Evolutionary conservation across 2,113 vertebrate genomes (phyloP).

Genomic region (Lota lota): DNA sequence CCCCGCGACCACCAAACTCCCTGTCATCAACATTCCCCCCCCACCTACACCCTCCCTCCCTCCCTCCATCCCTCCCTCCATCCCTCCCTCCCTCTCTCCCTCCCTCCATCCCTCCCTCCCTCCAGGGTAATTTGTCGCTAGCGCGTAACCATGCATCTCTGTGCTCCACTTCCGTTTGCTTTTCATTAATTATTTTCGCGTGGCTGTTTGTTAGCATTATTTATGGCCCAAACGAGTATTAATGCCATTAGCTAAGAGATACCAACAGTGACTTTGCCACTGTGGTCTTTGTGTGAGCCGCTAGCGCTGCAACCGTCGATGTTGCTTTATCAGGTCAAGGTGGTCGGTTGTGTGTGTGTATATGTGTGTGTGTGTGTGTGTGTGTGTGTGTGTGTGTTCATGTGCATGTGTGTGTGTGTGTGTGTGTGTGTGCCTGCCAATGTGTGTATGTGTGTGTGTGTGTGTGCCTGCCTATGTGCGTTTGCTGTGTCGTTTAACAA

Average conservation of each 20-base stretch:
- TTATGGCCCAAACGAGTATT: conserved; percentile 95
- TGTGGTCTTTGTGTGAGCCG: conserved; percentile 59
- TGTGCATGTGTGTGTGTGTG: neutral
- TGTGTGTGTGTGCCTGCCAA: too few relatives aligned
- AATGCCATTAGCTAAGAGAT: conserved; percentile 80
- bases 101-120: conserved; percentile 39
- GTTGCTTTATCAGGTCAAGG: conserved; percentile 76
- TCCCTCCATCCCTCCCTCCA: neutral
- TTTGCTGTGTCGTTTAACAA: too few relatives aligned
- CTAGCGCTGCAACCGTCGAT: conserved; percentile 50
- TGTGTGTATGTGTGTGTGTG: too few relatives aligned
- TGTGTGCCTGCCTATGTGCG: too few relatives aligned
- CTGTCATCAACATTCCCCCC: neutral
- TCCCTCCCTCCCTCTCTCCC: too few relatives aligned
- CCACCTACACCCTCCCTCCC: conserved; percentile 5
- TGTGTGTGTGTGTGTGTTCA: conserved; percentile 4
- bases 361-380: conserved; percentile 10
- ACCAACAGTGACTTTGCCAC: conserved; percentile 71
- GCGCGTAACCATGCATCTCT: conserved; percentile 91
- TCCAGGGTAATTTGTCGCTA: conserved; percentile 88
- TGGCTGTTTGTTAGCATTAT: conserved; percentile 84
- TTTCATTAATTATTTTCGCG: conserved; percentile 82
- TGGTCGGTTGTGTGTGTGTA: conserved; percentile 42
- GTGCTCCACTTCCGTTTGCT: conserved; percentile 79
- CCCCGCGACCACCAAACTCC: too few relatives aligned